phyloP scores from a whole-genome alignment of 1,140 invertebrate species.

The Branchinecta lindahli region DNA sequence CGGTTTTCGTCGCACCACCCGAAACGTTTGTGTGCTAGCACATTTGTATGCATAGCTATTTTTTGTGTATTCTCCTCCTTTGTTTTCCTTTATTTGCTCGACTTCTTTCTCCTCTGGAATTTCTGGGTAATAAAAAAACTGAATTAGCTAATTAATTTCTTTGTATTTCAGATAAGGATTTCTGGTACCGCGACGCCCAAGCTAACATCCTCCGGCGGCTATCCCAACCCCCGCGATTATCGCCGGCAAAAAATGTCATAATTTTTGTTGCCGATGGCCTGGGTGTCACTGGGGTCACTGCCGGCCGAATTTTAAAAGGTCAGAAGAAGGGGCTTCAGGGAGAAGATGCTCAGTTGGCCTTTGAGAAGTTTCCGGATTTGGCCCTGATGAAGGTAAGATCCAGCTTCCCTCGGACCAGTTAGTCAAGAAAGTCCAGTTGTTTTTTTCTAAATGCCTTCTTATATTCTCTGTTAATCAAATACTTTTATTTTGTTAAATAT shows the following conservation, averaged over 20 bases:
- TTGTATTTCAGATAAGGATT: conserved; percentile 20
- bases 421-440: too few relatives aligned
- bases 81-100: too few relatives aligned
- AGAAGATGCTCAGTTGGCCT: conserved; percentile 50
- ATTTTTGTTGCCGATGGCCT: conserved; percentile 87
- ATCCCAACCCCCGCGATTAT: conserved; percentile 20
- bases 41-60: too few relatives aligned
- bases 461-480: too few relatives aligned
- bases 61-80: too few relatives aligned
- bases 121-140: too few relatives aligned
- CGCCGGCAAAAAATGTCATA: conserved; percentile 67
- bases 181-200: conserved; percentile 23
- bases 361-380: conserved; percentile 67
- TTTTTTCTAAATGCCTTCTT: too few relatives aligned
- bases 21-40: too few relatives aligned
- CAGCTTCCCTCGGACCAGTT: too few relatives aligned
- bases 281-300: conserved; percentile 75
- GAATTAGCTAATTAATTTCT: neutral
- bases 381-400: conserved; percentile 61
- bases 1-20: too few relatives aligned
- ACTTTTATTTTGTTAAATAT: too few relatives aligned
- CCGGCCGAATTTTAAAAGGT: conserved; percentile 54
- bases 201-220: conserved; percentile 27
- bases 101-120: too few relatives aligned
- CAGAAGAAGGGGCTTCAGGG: conserved; percentile 37